Base-by-base conservation (phyloP, 1,140 invertebrate species). In the Lasioglossum albipes region DNA sequence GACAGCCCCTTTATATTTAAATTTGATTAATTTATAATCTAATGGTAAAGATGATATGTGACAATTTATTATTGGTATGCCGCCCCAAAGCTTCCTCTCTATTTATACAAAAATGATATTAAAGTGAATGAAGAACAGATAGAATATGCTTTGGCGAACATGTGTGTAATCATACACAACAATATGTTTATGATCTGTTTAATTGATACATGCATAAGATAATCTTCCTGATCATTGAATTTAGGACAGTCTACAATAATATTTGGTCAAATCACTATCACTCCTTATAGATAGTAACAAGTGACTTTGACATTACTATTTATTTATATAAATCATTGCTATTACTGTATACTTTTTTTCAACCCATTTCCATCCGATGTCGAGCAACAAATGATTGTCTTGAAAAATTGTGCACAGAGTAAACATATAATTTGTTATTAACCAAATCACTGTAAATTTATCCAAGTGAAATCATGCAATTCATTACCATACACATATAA, bases 261-360 rank as follows among this genome's bases (percentile, higher is more conserved):
- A 81, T 83, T 86, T 86, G 85, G 80, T 86, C 81, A 77, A 86
- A 87, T 75, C 49, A 80, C 61, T 74, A 62, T 75, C 45, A 81
- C 42, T 70, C 42, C 61, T 65, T 75, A 76, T 61, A 86, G 61
- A 83, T 18, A 72, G 68, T 65, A 76, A 67, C 74, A 81, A 86
- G 52, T 66, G 57, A 86, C 66, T 64, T 76, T 67, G 62, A 79
- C 57, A 77, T 78, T 80, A 59, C 62, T 77, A 67, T 66, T 70
- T 70, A 80, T 69, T 74, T 81, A 76, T 73, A 86, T 61, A 80
- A 77, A 85, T 71, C 68, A 68, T 75, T 81, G 36, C 65, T 70
- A 75, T 64, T 42, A 72, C 52, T 75, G 65, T 73, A 57, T 75
- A 69, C 18, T 66, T 36, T 49, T 20, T 64, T 83, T 79, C 71